Conservation (phyloP, 2,888 invertebrate genomes). For the Keiferia lycopersicella region DNA sequence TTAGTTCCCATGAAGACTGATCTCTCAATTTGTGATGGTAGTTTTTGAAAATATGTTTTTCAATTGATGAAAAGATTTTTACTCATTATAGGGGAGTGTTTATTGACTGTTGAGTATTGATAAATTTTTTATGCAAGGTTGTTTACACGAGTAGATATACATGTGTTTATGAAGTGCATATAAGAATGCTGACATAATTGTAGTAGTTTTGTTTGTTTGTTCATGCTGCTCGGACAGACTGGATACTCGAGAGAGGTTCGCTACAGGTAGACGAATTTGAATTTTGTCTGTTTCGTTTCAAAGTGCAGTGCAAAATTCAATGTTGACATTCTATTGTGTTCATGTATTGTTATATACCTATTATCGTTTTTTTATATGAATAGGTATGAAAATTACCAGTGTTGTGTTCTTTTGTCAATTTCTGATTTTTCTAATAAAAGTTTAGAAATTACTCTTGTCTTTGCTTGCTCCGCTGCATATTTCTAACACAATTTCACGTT, state of each 20-base stretch:
- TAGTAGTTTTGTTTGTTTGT: conserved; percentile 59
- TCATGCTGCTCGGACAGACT: conserved; percentile 74
- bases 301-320: conserved; percentile 44
- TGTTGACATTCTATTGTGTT: conserved; percentile 47
- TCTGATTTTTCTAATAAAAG: conserved; percentile 66
- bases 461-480: conserved; percentile 59
- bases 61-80: conserved; percentile 50
- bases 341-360: conserved; percentile 41
- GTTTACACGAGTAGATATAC: conserved; percentile 56
- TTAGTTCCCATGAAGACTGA: conserved; percentile 39
- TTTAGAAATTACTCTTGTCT: conserved; percentile 55
- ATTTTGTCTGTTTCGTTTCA: conserved; percentile 40
- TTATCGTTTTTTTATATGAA: conserved; percentile 54
- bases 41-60: conserved; percentile 49
- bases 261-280: conserved; percentile 65
- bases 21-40: conserved; percentile 35
- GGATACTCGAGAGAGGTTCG: conserved; percentile 73
- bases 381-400: conserved; percentile 64
- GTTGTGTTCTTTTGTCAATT: conserved; percentile 62
- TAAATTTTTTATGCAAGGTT: conserved; percentile 62
- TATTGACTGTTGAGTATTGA: conserved; percentile 66
- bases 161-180: conserved; percentile 61
- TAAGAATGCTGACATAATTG: conserved; percentile 48
- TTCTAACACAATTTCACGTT: not conserved
- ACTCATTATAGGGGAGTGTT: conserved; percentile 51